phyloP scores from a whole-genome alignment of 2,113 vertebrate species.

The Notechis scutatus region DNA sequence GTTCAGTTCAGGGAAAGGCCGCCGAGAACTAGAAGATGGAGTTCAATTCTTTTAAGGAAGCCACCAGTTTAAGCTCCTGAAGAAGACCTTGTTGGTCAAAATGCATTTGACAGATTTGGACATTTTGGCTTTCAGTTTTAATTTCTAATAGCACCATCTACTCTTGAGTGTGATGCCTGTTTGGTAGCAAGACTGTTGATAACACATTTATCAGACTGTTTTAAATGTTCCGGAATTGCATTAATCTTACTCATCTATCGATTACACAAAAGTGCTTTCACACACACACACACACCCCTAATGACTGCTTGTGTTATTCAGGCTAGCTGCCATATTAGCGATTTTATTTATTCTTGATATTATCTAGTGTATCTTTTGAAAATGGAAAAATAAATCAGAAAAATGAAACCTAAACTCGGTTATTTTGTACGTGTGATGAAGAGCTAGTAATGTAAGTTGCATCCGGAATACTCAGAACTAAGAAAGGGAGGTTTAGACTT shows the following conservation, averaged over 20 bases:
- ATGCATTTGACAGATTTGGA: neutral
- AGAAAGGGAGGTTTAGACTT: neutral
- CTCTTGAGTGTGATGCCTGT: neutral
- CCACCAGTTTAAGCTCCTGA: conserved; percentile 13
- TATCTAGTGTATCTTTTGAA: neutral
- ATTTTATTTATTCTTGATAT: neutral
- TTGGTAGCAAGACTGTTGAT: neutral
- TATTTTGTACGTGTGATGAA: neutral
- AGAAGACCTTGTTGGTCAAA: conserved; percentile 4
- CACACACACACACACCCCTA: too few species aligned
- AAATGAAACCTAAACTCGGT: neutral
- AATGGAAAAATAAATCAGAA: neutral
- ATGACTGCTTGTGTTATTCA: neutral
- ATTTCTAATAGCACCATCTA: neutral
- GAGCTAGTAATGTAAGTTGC: neutral
- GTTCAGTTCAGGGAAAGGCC: conserved; percentile 5
- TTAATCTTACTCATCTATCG: neutral
- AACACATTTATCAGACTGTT: neutral
- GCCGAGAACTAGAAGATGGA: neutral
- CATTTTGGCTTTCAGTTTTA: neutral
- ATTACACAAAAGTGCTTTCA: neutral
- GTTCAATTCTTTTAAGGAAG: conserved; percentile 4
- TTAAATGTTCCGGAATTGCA: neutral
- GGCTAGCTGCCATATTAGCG: neutral
- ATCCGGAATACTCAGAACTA: neutral